A percentile compares a stretch with the other conserved stretches of the same genome.
Evolutionary conservation across 2,888 invertebrate species (phyloP).

Genomic region (Eupithecia centaureata): DNA sequence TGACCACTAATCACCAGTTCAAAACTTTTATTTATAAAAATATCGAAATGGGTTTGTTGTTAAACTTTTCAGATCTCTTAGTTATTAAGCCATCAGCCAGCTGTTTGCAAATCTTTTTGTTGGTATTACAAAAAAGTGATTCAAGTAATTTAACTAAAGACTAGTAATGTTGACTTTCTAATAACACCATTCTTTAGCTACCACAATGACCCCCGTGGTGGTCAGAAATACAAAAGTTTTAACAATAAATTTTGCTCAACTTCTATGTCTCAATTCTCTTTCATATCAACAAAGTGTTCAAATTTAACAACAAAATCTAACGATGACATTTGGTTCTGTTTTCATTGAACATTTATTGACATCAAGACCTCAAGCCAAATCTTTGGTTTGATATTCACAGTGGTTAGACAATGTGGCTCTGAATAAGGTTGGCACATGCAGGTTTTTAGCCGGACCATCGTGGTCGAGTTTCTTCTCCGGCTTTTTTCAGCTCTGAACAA

Average conservation of each 20-base stretch:
- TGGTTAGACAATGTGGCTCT: conserved; percentile 60
- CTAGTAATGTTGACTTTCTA: neutral
- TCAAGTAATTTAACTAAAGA: neutral
- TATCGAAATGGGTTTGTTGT: neutral
- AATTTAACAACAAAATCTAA: conserved; percentile 38
- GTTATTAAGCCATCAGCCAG: neutral
- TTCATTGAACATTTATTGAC: conserved; percentile 49
- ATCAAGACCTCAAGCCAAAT: conserved; percentile 62
- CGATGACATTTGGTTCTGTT: conserved; percentile 39
- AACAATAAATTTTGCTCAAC: conserved; percentile 2
- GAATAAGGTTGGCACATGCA: conserved; percentile 28
- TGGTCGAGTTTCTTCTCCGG: neutral
- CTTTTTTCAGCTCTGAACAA: neutral
- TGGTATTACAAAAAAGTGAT: neutral
- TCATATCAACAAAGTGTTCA: conserved; percentile 38
- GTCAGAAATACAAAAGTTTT: neutral
- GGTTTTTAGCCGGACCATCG: neutral
- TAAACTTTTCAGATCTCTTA: neutral
- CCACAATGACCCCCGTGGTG: neutral
- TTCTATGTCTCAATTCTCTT: conserved; percentile 19
- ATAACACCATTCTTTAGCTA: neutral
- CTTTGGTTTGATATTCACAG: conserved; percentile 61
- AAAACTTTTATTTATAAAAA: too few relatives aligned
- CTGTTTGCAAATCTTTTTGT: neutral
- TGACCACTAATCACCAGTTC: too few relatives aligned